A percentile compares a stretch with the other conserved stretches of the same genome.
These are phyloP conservation scores for Leucoptera coffeella DNA, from an alignment of 2,888 invertebrate genomes.

Conservation along the genomic window DNA sequence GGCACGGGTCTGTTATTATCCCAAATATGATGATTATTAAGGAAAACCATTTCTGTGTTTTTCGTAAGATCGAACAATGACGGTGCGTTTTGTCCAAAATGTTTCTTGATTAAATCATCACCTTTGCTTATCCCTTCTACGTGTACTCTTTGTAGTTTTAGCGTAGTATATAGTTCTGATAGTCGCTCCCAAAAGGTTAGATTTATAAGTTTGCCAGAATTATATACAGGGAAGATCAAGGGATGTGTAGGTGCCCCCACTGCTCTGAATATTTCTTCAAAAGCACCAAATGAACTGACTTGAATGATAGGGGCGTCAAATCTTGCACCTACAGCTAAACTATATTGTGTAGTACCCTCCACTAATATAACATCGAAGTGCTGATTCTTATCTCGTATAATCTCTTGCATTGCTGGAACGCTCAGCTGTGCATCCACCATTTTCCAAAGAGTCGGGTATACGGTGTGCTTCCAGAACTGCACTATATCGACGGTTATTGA, in stretches of 20 bases:
- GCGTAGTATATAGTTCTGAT: background rate
- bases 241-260: slow-evolving; percentile 1
- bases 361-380: slow-evolving; percentile 3
- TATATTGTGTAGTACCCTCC: background rate
- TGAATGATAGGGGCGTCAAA: slow-evolving; percentile 3
- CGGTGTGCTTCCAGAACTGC: background rate
- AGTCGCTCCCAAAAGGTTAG: slow-evolving; percentile 1
- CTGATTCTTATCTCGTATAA: slow-evolving; percentile 2
- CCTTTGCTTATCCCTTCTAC: background rate
- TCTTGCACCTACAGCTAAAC: background rate
- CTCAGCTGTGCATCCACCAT: slow-evolving; percentile 1
- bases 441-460: background rate
- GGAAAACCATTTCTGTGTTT: slow-evolving; percentile 2
- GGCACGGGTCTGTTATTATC: slow-evolving; percentile 4
- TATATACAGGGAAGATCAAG: slow-evolving; percentile 1
- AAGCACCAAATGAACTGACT: slow-evolving; percentile 1
- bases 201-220: background rate
- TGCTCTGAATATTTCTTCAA: background rate
- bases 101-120: background rate
- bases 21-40: slow-evolving; percentile 4
- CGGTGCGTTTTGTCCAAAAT: slow-evolving; percentile 1
- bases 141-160: background rate
- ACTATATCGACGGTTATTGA: background rate
- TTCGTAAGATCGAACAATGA: background rate
- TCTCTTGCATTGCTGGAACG: slow-evolving; percentile 1